A percentile compares a stretch with the other conserved stretches of the same genome.
Evolutionary conservation across 2,113 vertebrate genomes (phyloP).

Genomic region (Ochotona princeps): DNA sequence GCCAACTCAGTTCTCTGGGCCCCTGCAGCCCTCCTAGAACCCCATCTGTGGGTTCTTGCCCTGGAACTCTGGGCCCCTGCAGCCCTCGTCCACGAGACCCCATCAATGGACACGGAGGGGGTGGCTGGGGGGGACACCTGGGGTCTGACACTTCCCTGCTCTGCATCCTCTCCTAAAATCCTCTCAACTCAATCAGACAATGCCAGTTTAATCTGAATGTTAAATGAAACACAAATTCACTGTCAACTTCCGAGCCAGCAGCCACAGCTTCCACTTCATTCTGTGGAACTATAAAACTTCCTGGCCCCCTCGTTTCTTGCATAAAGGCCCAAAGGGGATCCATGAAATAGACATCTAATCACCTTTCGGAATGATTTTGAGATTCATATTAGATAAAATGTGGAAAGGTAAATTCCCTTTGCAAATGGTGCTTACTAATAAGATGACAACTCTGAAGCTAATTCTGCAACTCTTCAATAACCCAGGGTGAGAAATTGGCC

Average conservation of each 20-base stretch:
- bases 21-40: background rate
- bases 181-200: background rate
- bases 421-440: background rate
- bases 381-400: background rate
- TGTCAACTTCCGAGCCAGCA: background rate
- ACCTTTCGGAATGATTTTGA: background rate
- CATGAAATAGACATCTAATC: background rate
- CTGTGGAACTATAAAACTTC: slow-evolving; percentile 10
- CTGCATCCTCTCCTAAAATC: background rate
- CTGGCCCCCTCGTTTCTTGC: background rate
- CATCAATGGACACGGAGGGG: too few species aligned
- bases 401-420: background rate
- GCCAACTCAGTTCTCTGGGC: background rate
- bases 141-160: background rate
- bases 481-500: background rate
- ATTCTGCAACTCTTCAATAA: slow-evolving; percentile 7
- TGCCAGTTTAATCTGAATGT: slow-evolving; percentile 18
- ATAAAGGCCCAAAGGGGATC: background rate
- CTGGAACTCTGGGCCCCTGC: background rate
- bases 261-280: background rate
- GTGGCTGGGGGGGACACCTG: too few species aligned
- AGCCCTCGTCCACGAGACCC: too few species aligned
- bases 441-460: background rate
- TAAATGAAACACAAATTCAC: slow-evolving; percentile 34
- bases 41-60: background rate